These are phyloP conservation scores for Tolypeutes matacus DNA, from an alignment of 2,797 vertebrate species.

Conservation along the genomic window DNA sequence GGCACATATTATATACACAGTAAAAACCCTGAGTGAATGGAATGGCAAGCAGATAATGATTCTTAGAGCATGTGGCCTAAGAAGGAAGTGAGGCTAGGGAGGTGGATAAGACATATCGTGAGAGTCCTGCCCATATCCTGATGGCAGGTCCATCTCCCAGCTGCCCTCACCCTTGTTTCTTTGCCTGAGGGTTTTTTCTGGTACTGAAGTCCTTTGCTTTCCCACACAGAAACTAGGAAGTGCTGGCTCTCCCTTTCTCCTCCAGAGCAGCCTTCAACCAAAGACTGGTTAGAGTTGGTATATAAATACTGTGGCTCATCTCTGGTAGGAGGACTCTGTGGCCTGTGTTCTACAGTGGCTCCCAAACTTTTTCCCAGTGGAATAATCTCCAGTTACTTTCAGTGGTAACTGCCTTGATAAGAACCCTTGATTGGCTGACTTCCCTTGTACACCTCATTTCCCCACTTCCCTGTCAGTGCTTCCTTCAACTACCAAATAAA, in stretches of 20 bases:
- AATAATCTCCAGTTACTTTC: neutral
- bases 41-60: neutral
- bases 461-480: neutral
- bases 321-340: neutral
- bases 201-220: neutral
- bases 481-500: neutral
- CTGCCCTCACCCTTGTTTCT: neutral
- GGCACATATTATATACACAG: neutral
- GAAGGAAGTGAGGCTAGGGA: neutral
- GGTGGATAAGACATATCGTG: neutral
- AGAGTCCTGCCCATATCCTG: neutral
- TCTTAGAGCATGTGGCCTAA: neutral
- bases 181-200: neutral
- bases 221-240: neutral
- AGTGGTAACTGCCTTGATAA: neutral
- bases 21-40: neutral
- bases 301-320: neutral
- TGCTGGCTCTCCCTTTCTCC: accelerated
- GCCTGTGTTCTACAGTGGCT: neutral
- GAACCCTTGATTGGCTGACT: neutral
- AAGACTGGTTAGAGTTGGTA: neutral
- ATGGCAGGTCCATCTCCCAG: neutral
- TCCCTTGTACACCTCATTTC: neutral
- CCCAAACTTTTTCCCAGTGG: neutral
- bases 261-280: neutral